Evolutionary conservation across 2,888 invertebrate species (phyloP).

Genomic region (Lycophotia porphyrea): DNA sequence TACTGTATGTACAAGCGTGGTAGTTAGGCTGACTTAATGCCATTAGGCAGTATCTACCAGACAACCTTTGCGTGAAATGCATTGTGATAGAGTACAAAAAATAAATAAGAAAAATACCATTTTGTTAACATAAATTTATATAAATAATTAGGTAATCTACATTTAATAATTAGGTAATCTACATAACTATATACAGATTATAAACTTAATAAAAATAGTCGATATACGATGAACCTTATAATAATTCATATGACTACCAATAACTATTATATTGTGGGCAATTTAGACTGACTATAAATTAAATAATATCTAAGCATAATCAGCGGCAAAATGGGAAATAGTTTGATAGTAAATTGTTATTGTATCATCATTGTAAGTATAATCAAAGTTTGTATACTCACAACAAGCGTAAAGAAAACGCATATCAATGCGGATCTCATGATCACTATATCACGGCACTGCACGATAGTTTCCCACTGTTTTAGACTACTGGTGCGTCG

Average conservation of each 20-base stretch:
- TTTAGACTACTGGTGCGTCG: conserved; percentile 75
- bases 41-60: neutral
- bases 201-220: too few species aligned
- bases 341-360: neutral
- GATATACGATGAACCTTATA: neutral
- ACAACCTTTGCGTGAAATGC: neutral
- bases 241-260: neutral
- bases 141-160: too few species aligned
- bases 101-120: neutral
- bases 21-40: neutral
- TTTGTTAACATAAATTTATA: too few species aligned
- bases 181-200: too few species aligned
- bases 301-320: too few species aligned
- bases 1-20: neutral
- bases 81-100: neutral
- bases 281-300: neutral
- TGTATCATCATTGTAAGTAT: conserved; percentile 5
- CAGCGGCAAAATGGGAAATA: neutral
- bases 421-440: conserved; percentile 84
- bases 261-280: neutral
- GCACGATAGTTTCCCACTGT: conserved; percentile 67
- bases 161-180: too few species aligned
- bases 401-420: conserved; percentile 83
- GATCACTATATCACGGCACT: conserved; percentile 79
- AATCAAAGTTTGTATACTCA: conserved; percentile 72